These are phyloP conservation scores for Sebastolobus alascanus DNA, from an alignment of 2,797 vertebrate genomes.

Conservation along the genomic window DNA sequence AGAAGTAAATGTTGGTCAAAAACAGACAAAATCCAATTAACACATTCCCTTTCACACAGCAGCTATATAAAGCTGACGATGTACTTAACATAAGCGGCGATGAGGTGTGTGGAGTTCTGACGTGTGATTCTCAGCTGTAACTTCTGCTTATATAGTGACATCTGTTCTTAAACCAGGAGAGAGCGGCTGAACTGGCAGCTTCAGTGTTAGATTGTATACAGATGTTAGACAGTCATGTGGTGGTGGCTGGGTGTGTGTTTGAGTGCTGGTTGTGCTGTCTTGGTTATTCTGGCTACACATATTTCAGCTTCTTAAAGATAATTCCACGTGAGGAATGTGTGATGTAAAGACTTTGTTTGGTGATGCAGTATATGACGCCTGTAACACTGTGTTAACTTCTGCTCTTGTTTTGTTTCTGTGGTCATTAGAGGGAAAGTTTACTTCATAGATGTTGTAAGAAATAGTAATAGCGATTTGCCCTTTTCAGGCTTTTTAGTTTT, in stretches of 20 bases:
- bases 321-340: background rate
- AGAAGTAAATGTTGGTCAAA: slow-evolving; percentile 8
- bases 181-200: slow-evolving; percentile 21
- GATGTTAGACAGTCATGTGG: slow-evolving; percentile 21
- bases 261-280: background rate
- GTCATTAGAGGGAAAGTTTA: background rate
- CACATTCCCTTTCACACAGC: slow-evolving; percentile 47
- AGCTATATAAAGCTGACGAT: slow-evolving; percentile 35
- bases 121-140: slow-evolving; percentile 46
- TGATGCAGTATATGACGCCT: background rate
- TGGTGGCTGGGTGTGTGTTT: background rate
- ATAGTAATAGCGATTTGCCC: background rate
- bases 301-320: background rate
- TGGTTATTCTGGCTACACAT: background rate
- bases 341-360: slow-evolving; percentile 5
- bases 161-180: slow-evolving; percentile 18
- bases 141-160: slow-evolving; percentile 35
- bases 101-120: slow-evolving; percentile 50
- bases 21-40: slow-evolving; percentile 46
- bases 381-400: background rate
- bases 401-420: background rate
- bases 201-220: slow-evolving; percentile 23
- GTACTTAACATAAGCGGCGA: slow-evolving; percentile 9
- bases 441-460: background rate
- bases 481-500: background rate